Evolutionary conservation across 37 sponge, comb jelly and placozoan genomes (phyloP).

Genomic region (Diacarnus erythraeanus): DNA sequence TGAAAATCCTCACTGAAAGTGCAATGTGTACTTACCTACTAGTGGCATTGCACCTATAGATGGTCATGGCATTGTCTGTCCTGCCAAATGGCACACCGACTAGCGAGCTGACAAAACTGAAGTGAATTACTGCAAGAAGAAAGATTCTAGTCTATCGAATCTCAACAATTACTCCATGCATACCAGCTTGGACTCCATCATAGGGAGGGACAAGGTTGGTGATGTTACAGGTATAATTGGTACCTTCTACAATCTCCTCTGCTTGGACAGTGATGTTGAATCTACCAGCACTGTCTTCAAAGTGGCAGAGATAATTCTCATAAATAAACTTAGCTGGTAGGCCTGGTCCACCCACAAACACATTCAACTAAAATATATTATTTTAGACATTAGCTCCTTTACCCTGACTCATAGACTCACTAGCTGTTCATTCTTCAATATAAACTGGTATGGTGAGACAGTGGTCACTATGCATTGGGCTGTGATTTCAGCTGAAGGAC

Average conservation of each 20-base stretch:
- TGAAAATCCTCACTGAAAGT: neutral
- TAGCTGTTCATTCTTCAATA: constrained; percentile 8
- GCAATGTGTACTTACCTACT: constrained; percentile 22
- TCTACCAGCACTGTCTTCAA: constrained; percentile 5
- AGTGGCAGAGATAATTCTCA: constrained; percentile 38
- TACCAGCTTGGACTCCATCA: constrained; percentile 1
- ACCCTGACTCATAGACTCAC: constrained; percentile 2
- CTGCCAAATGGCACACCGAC: constrained; percentile 27
- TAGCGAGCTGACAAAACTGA: constrained; percentile 38
- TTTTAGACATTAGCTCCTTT: neutral
- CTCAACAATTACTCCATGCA: neutral
- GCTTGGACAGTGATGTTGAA: constrained; percentile 13
- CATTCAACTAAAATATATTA: neutral
- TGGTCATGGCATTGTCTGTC: constrained; percentile 11
- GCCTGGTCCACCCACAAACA: constrained; percentile 8
- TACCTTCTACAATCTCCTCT: neutral
- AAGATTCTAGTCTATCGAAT: neutral
- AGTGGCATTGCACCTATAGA: constrained; percentile 13
- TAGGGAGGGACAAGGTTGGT: constrained; percentile 12
- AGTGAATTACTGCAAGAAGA: constrained; percentile 16
- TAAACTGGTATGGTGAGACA: constrained; percentile 23
- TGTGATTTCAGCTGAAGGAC: neutral
- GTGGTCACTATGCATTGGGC: constrained; percentile 14
- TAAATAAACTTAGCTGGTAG: constrained; percentile 22
- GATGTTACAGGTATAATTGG: constrained; percentile 26